Evolutionary conservation across 2,888 invertebrate genomes (phyloP), one percentile per base, ranked within the genome.

Genomic region (Diploptera punctata): DNA sequence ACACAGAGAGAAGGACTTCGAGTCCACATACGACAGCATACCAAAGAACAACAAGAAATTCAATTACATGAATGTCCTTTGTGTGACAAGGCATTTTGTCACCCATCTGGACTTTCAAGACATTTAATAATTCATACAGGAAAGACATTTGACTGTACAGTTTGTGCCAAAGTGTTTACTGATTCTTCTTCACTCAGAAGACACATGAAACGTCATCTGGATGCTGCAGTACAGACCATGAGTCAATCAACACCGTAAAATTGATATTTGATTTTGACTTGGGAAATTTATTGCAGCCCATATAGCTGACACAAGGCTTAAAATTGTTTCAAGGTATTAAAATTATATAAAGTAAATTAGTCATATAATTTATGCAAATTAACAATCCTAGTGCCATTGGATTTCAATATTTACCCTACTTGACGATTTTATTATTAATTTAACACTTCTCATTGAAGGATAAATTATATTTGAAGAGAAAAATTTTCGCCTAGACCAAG

Each of bases 121-220:
- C 91, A 92, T 82, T 81, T 90, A 76, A 84, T 87, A 13, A 85
- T 87, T 9, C 91, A 92, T 79, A 86, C 87, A 0, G 91, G 91
- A 0, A 86, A 89, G 77, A 85, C 86, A 10, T 91, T 87, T 81
- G 84, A 86, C 75, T 92, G 91, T 80, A 84, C 85, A 7, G 86
- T 86, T 77, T 93, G 93, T 80, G 86, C 61, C 5, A 86, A 70
- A 89, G 90, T 86, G 9, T 93, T 93, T 81, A 88, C 86, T 16
- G 93, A 93, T 84, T 89, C 89, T 78, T 92, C 92, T 78, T 91
- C 93, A 0, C 83, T 93, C 65, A 83, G 88, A 74, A 83, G 93
- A 3, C 93, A 93, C 78, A 49, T 67, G 47, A 72, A 67, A 61
- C 68, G 72, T 10, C 71, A 72, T 13, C 52, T 38, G 2, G 69